Evolutionary conservation across 2,888 invertebrate species (phyloP), one percentile per base, ranked within the genome.

Genomic region (Danaus chrysippus): DNA sequence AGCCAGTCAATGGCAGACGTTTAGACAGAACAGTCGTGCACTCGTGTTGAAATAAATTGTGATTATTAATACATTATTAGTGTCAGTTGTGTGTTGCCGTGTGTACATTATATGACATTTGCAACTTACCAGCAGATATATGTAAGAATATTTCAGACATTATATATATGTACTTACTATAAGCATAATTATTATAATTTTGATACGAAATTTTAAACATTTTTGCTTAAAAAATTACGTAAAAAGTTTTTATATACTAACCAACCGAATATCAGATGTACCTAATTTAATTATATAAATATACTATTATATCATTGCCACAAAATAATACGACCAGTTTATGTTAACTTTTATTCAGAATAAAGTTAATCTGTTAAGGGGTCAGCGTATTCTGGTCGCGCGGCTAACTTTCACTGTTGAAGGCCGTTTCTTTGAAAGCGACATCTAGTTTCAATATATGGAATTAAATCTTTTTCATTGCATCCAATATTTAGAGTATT

Each of bases 321-420:
- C 49, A 17, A 49, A 49, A 49, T 49, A 49, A 49, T 49, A 6
- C 1, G 17, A 49, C 65, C 53, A 54, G 56, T 42, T 46, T 52
- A 10, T 1, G 17, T 56, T 60, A 56, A 1, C 63, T 55, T 11
- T 15, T 13, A n/a, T 56, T 56, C 12, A 49, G 49, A 54, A 19
- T 17, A 15, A 59, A 56, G 10, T 12, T 9, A 5, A 52, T 10
- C 54, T 10, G 13, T 13, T 12, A 41, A 19, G 1, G 46, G 63
- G 9, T 58, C 67, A 61, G 17, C 15, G 44, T 60, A 43, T 58
- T 52, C 42, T 66, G 58, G 67, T 34, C 9, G 12, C 41, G 19
- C 56, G 42, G 61, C 46, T 34, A 56, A 66, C 67, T 68, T 68
- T 68, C 67, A 66, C 67, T 61, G 49, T 15, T 59, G 52, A 63